phyloP scores from a whole-genome alignment of 1,140 invertebrate genomes.

The Sitodiplosis mosellana region DNA sequence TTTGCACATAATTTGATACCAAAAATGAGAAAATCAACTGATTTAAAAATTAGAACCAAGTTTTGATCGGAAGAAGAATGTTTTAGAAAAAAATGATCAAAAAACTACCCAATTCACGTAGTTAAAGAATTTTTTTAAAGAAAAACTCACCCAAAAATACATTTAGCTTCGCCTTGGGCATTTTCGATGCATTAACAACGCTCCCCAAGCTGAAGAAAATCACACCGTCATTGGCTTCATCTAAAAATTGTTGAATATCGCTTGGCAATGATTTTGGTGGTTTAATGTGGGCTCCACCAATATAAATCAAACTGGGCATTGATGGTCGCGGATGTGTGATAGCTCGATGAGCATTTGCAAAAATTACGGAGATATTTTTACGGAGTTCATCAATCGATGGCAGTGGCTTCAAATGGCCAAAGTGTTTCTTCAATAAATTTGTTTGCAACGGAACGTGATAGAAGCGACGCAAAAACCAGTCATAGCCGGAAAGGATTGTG shows the following conservation, averaged over 20 bases:
- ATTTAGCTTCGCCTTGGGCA: constrained; percentile 22
- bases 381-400: background rate
- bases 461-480: background rate
- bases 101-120: too few species aligned
- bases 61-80: too few species aligned
- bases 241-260: constrained; percentile 26
- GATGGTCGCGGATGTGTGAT: background rate
- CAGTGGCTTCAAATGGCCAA: background rate
- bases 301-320: constrained; percentile 3
- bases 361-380: background rate
- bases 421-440: background rate
- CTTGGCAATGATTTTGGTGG: constrained; percentile 20
- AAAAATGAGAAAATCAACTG: background rate
- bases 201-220: constrained; percentile 43
- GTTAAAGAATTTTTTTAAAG: too few species aligned
- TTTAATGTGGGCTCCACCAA: constrained; percentile 31
- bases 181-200: constrained; percentile 30
- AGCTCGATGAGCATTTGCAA: background rate
- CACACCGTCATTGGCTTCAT: constrained; percentile 30
- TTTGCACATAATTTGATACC: too few species aligned
- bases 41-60: constrained; percentile 13
- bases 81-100: too few species aligned
- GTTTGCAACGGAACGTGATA: background rate
- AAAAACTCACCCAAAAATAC: background rate
- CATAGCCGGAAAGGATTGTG: background rate